Base-by-base conservation (phyloP, 2,113 vertebrate species). In the Hystrix cristata region DNA sequence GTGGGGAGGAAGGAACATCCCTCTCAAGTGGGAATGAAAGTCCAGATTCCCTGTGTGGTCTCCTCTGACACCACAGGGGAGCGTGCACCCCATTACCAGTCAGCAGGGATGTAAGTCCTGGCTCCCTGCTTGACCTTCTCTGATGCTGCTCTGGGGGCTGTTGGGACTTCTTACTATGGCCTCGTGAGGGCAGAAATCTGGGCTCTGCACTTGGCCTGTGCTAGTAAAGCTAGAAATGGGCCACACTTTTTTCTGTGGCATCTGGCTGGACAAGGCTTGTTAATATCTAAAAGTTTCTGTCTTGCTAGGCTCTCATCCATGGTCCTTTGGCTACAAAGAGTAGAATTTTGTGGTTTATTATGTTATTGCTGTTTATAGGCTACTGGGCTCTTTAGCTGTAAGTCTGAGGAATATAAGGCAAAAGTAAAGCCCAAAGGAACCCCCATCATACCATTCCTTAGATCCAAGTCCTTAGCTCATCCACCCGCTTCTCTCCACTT, bases 401-500 rank as follows among this genome's bases (percentile, higher is more conserved):
- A 59, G 46, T 53, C n/a, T 55, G 53, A 19, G 31, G 27, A 29
- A 53, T 16, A n/a, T 60, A 29, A 94, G 29, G 82, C 38, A 55
- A 90, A 81, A 91, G 85, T 15, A 85, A 92, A 87, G 25, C 9
- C 29, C 81, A 84, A n/a, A 80, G 74, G 84, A 82, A 16, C 64
- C 23, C 38, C 29, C 6, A 51, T 2, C 34, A 27, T 64, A 46
- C n/a, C 21, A 64, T 48, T 90, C 18, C 62, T 74, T 2, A 3
- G 12, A 62, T 60, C 48, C 27, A 62, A 18, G 11, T 78, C 34
- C 80, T 72, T 74, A 84, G 5, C 21, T 57, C 25, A 29, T 7
- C 38, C 38, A 38, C 38, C 38, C 38, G 38, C 38, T 91, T 91
- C 94, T 43, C 59, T 43, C 59, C 1, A n/a, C 18, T n/a, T 83